Conservation (phyloP, 2,113 vertebrate genomes). For the Lophotis ruficrista region DNA sequence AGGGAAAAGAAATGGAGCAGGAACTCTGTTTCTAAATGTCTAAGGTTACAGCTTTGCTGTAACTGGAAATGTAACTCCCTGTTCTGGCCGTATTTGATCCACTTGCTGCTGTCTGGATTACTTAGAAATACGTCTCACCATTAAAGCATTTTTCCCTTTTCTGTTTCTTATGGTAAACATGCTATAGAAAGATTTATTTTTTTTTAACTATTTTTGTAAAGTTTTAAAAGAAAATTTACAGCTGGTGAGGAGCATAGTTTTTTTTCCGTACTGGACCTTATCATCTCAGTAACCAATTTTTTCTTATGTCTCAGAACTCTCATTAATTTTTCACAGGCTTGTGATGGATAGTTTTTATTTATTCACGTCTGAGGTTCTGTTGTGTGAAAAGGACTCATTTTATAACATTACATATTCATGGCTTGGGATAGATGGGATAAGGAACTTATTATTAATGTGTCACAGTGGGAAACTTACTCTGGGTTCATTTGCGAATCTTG, state of each 20-base stretch:
- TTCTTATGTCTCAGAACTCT: slow-evolving; percentile 79
- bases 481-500: slow-evolving; percentile 88
- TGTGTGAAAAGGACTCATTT: slow-evolving; percentile 98
- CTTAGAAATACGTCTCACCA: background rate
- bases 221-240: slow-evolving; percentile 40
- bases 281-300: slow-evolving; percentile 77
- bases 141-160: slow-evolving; percentile 7
- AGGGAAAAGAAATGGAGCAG: background rate
- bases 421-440: slow-evolving; percentile 92
- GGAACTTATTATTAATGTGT: slow-evolving; percentile 98
- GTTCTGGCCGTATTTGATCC: background rate
- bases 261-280: slow-evolving; percentile 74
- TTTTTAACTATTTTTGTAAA: background rate
- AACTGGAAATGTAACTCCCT: background rate
- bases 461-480: slow-evolving; percentile 89
- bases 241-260: slow-evolving; percentile 47
- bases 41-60: background rate
- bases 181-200: background rate
- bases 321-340: slow-evolving; percentile 93
- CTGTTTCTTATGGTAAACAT: slow-evolving; percentile 3
- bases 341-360: slow-evolving; percentile 97
- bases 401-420: slow-evolving; percentile 99
- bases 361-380: slow-evolving; percentile 92
- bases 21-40: background rate
- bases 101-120: background rate